Percentiles rank a stretch among this genome's conserved stretches.
These are phyloP conservation scores for Drosophila subquinaria DNA, from an alignment of 2,888 invertebrate genomes.

Conservation along the genomic window DNA sequence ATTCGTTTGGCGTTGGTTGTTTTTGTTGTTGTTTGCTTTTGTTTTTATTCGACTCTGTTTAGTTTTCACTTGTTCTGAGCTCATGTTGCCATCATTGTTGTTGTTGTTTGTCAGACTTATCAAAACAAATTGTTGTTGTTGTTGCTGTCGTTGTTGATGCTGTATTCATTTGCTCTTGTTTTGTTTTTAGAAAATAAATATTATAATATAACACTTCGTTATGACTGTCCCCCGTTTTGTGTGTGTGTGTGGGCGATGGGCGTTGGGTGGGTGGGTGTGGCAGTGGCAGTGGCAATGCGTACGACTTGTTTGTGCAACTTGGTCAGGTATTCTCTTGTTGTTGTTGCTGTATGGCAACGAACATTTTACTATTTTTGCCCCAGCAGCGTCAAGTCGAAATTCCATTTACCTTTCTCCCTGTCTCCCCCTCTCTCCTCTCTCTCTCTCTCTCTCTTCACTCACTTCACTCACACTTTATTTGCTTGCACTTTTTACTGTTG, in stretches of 20 bases:
- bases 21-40: conserved; percentile 50
- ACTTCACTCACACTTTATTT: conserved; percentile 26
- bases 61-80: conserved; percentile 62
- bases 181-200: conserved; percentile 36
- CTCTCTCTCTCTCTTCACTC: neutral
- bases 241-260: neutral
- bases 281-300: conserved; percentile 15
- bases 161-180: conserved; percentile 60
- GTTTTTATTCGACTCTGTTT: conserved; percentile 47
- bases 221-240: conserved; percentile 26
- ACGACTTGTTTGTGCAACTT: conserved; percentile 49
- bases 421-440: neutral
- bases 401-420: conserved; percentile 27
- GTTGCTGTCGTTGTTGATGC: conserved; percentile 34
- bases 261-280: conserved; percentile 15
- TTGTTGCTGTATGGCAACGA: conserved; percentile 21
- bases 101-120: conserved; percentile 73
- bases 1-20: conserved; percentile 61
- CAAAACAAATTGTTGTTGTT: conserved; percentile 73
- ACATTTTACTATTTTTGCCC: conserved; percentile 21
- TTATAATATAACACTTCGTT: conserved; percentile 35
- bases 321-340: conserved; percentile 22
- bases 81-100: conserved; percentile 46
- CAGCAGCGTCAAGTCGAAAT: conserved; percentile 20
- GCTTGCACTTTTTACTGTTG: conserved; percentile 46